Conservation (phyloP, 2,113 vertebrate species). For the Poecilia latipinna region DNA sequence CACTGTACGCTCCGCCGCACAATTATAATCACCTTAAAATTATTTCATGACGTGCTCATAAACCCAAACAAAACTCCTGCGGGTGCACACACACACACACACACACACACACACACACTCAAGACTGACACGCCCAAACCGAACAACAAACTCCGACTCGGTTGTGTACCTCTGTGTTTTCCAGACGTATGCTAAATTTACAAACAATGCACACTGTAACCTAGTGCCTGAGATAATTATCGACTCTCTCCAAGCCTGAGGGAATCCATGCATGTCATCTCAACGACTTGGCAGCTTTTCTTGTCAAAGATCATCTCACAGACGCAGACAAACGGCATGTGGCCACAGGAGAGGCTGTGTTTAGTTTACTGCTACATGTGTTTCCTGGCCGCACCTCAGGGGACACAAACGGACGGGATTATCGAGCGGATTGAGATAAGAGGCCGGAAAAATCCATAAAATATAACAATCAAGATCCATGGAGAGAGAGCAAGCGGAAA, state of each 20-base stretch:
- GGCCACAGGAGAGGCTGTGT: background rate
- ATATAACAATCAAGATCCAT: constrained; percentile 4
- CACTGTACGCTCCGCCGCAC: constrained; percentile 60
- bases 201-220: constrained; percentile 22
- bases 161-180: background rate
- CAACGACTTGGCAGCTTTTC: constrained; percentile 11
- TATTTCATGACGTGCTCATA: constrained; percentile 66
- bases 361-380: constrained; percentile 12
- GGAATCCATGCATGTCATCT: constrained; percentile 17
- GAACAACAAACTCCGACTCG: constrained; percentile 6
- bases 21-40: constrained; percentile 79
- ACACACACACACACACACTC: constrained; percentile 2
- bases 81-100: background rate
- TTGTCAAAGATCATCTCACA: constrained; percentile 12
- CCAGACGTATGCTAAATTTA: constrained; percentile 2
- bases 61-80: constrained; percentile 55
- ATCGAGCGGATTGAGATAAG: constrained; percentile 1
- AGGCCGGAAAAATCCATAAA: constrained; percentile 33
- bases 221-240: constrained; percentile 1
- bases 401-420: constrained; percentile 9
- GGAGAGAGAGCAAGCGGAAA: constrained; percentile 2
- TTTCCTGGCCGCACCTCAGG: constrained; percentile 5
- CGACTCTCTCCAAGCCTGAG: constrained; percentile 30
- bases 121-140: background rate
- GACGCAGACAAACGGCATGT: background rate